phyloP scores from a whole-genome alignment of 2,113 vertebrate genomes.

The Callionymus lyra region DNA sequence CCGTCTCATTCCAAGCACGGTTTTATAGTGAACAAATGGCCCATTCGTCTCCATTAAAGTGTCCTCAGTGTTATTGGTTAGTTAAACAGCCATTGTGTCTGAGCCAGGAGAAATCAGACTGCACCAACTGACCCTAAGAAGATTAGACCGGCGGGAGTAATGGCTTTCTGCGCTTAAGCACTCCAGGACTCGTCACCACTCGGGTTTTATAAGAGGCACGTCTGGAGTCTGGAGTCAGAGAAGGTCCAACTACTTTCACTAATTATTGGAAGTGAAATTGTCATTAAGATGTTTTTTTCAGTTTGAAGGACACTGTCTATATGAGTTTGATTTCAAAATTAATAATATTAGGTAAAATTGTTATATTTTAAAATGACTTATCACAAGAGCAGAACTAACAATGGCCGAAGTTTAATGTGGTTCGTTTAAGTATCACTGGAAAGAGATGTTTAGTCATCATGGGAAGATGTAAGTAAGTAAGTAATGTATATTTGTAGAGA shows the following conservation, averaged over 20 bases:
- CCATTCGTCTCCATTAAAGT: slow-evolving; percentile 21
- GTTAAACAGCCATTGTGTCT: slow-evolving; percentile 14
- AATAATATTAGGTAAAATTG: no score
- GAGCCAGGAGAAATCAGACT: slow-evolving; percentile 11
- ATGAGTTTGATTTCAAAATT: background rate
- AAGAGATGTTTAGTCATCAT: no score
- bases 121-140: slow-evolving; percentile 29
- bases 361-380: no score
- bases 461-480: no score
- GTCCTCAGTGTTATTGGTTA: slow-evolving; percentile 4
- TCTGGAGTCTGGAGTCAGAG: no score
- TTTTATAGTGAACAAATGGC: slow-evolving; percentile 3
- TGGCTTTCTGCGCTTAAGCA: slow-evolving; percentile 24
- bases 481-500: no score
- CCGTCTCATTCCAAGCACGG: slow-evolving; percentile 3
- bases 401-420: no score
- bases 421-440: no score
- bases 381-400: no score
- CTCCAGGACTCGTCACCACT: slow-evolving; percentile 1
- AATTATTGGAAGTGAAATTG: background rate
- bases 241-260: background rate
- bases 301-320: background rate
- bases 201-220: no score
- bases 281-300: slow-evolving; percentile 6
- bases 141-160: slow-evolving; percentile 26